Conservation (phyloP, 2,797 vertebrate genomes). For the Lutjanus campechanus region DNA sequence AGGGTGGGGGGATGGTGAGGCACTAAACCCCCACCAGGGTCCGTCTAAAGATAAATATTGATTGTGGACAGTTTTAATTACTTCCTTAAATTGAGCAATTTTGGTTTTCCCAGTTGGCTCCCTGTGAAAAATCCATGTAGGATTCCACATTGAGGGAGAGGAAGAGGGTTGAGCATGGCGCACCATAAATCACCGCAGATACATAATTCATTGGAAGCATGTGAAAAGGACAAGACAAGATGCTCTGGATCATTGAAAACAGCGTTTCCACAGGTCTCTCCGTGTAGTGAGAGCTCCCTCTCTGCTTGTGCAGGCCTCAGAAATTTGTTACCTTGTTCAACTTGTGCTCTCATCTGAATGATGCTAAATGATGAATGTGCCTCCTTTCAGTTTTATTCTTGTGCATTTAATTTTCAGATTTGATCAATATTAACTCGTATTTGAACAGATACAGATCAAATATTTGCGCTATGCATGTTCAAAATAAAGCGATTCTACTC, state of each 20-base stretch:
- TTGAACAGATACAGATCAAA: constrained; percentile 21
- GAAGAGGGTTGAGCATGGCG: constrained; percentile 79
- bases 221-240: constrained; percentile 87
- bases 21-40: constrained; percentile 77
- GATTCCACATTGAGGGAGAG: constrained; percentile 74
- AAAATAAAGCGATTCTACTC: constrained; percentile 22
- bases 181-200: constrained; percentile 88
- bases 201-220: constrained; percentile 88
- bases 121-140: constrained; percentile 82
- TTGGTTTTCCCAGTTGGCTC: constrained; percentile 86
- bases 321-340: constrained; percentile 40
- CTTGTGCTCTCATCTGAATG: constrained; percentile 47
- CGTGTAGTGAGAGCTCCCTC: constrained; percentile 53
- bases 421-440: constrained; percentile 22
- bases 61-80: constrained; percentile 89
- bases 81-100: constrained; percentile 90
- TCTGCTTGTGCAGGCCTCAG: constrained; percentile 53
- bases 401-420: constrained; percentile 27
- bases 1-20: constrained; percentile 61
- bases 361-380: constrained; percentile 31
- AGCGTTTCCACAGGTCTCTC: constrained; percentile 77
- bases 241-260: constrained; percentile 86
- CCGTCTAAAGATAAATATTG: constrained; percentile 86
- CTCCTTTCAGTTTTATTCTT: constrained; percentile 15
- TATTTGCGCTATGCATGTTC: constrained; percentile 14